Percentiles rank a stretch among this genome's conserved stretches.
phyloP scores from a whole-genome alignment of 2,113 vertebrate species.

The Himantopus leucocephalus region DNA sequence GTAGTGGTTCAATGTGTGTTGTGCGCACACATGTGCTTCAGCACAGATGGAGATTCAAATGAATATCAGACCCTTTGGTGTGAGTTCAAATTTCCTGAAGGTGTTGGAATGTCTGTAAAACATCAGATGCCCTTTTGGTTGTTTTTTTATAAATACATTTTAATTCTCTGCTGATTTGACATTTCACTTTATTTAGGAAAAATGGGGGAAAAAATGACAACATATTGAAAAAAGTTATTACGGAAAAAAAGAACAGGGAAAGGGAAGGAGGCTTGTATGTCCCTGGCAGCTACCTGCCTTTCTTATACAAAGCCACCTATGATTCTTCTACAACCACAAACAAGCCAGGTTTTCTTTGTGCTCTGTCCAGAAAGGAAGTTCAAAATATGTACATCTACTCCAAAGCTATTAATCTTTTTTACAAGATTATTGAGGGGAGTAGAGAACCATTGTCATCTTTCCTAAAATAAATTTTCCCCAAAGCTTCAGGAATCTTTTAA shows the following conservation, averaged over 20 bases:
- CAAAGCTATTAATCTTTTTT: slow-evolving; percentile 81
- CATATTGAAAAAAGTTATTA: slow-evolving; percentile 50
- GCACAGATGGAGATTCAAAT: slow-evolving; percentile 81
- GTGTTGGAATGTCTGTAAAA: slow-evolving; percentile 89
- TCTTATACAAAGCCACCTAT: slow-evolving; percentile 71
- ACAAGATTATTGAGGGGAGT: slow-evolving; percentile 51
- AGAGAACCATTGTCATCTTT: slow-evolving; percentile 50
- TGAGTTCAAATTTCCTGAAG: slow-evolving; percentile 86
- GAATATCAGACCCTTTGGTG: slow-evolving; percentile 82
- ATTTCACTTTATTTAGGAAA: slow-evolving; percentile 65
- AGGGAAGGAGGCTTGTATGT: slow-evolving; percentile 1
- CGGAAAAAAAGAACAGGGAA: neutral
- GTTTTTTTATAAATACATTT: slow-evolving; percentile 72
- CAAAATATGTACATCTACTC: slow-evolving; percentile 76
- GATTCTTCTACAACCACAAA: slow-evolving; percentile 69
- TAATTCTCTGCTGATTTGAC: slow-evolving; percentile 75
- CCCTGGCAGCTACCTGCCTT: slow-evolving; percentile 65
- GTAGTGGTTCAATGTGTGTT: slow-evolving; percentile 70
- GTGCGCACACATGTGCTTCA: slow-evolving; percentile 73
- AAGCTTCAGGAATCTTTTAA: slow-evolving; percentile 30
- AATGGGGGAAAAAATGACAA: neutral
- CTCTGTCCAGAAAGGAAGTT: slow-evolving; percentile 79
- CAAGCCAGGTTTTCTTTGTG: slow-evolving; percentile 72
- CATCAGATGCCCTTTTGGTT: slow-evolving; percentile 79
- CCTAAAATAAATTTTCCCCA: slow-evolving; percentile 30